phyloP scores from a whole-genome alignment of 2,113 vertebrate species.

The Oxyura jamaicensis region DNA sequence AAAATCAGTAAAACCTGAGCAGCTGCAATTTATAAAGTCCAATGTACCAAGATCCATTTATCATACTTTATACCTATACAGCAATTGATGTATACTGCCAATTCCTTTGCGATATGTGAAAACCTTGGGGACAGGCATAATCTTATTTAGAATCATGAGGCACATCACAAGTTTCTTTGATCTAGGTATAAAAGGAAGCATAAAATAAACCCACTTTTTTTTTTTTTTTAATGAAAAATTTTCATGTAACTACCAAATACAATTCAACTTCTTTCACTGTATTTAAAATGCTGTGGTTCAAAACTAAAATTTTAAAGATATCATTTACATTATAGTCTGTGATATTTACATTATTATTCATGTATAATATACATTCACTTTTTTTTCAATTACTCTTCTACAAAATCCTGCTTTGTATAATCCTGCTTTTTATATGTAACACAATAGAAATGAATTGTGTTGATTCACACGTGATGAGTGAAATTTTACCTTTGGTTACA shows the following conservation, averaged over 20 bases:
- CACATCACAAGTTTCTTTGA: constrained; percentile 5
- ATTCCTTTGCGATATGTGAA: background rate
- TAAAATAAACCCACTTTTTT: background rate
- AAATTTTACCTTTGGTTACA: background rate
- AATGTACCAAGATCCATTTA: background rate
- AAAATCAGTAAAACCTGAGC: background rate
- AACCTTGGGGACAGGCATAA: background rate
- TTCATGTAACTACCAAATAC: background rate
- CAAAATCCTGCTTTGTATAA: background rate
- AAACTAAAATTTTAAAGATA: background rate
- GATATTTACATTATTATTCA: background rate
- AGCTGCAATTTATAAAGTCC: background rate
- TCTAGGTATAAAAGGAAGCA: constrained; percentile 5
- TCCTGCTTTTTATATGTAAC: background rate
- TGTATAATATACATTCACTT: background rate
- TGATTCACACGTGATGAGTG: background rate
- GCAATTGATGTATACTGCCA: background rate
- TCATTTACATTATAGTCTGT: background rate
- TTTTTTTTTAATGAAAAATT: background rate
- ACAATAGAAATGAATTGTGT: background rate
- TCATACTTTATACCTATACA: background rate
- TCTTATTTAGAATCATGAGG: background rate
- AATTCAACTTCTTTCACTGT: background rate
- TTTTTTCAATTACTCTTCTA: constrained; percentile 2
- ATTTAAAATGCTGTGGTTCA: background rate